Evolutionary conservation across 2,797 vertebrate species (phyloP).

Genomic region (Alauda arvensis): DNA sequence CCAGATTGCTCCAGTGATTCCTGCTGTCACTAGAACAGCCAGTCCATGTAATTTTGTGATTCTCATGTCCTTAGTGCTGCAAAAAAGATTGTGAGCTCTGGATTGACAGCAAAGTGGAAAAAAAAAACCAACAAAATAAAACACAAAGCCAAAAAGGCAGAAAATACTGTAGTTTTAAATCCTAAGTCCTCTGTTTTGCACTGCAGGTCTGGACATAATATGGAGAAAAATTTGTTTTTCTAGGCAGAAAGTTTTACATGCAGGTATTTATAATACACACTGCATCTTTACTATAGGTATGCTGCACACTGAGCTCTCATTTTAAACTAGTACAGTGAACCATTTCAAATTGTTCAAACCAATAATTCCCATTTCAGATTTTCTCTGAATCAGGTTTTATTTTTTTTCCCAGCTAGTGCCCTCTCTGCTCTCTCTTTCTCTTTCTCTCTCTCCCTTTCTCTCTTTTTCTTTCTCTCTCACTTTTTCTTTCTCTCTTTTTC

Average conservation of each 20-base stretch:
- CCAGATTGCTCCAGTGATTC: neutral
- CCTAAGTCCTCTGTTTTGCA: neutral
- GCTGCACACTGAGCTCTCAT: neutral
- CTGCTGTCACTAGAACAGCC: neutral
- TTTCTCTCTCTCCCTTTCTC: too few relatives aligned
- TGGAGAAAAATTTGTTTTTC: neutral
- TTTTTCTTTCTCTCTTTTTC: rapidly evolving
- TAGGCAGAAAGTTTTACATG: neutral
- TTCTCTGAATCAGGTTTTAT: neutral
- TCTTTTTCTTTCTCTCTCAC: rapidly evolving
- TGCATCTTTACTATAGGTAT: neutral
- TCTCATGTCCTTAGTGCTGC: neutral
- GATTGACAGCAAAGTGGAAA: neutral
- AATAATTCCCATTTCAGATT: neutral
- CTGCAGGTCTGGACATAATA: neutral
- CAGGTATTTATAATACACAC: neutral
- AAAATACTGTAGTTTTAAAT: neutral
- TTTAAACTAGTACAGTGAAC: neutral
- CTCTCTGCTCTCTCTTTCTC: too few relatives aligned
- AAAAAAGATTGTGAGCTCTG: neutral
- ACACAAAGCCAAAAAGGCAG: neutral
- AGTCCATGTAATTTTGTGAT: neutral
- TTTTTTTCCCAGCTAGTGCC: neutral
- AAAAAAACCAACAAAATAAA: neutral
- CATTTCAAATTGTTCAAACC: neutral